phyloP scores from a whole-genome alignment of 2,888 invertebrate genomes.

The Biston stratarius region DNA sequence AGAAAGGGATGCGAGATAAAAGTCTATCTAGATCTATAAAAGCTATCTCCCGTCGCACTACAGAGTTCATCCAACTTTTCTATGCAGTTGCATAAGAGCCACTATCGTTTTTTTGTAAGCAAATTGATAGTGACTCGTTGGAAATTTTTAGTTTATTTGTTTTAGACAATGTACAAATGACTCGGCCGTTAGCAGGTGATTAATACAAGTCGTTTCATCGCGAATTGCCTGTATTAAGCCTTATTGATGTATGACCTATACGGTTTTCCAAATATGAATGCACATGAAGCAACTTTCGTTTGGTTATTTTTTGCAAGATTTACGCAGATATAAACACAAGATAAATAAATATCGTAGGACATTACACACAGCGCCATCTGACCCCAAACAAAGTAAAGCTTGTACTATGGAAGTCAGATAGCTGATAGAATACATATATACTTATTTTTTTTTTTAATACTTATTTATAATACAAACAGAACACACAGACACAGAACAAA shows the following conservation, averaged over 20 bases:
- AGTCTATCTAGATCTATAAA: conserved; percentile 58
- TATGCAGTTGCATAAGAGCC: neutral
- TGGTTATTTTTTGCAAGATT: too few species aligned
- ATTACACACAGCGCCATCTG: too few species aligned
- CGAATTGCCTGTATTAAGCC: conserved; percentile 51
- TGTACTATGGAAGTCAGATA: too few species aligned
- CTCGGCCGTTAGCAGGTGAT: conserved; percentile 41
- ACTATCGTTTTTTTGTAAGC: neutral
- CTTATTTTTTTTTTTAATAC: too few species aligned
- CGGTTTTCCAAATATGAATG: conserved; percentile 8
- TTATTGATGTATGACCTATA: conserved; percentile 32
- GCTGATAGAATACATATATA: too few species aligned
- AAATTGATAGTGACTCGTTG: neutral
- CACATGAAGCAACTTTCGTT: too few species aligned
- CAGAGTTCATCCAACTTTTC: neutral
- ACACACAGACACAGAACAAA: too few species aligned
- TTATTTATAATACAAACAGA: too few species aligned
- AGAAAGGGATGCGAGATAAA: conserved; percentile 67
- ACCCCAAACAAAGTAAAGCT: too few species aligned
- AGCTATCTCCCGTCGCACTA: conserved; percentile 5
- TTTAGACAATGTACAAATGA: neutral
- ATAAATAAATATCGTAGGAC: too few species aligned
- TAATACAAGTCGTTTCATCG: conserved; percentile 66
- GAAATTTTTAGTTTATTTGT: conserved; percentile 13
- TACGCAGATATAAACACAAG: too few species aligned